A percentile compares a stretch with the other conserved stretches of the same genome.
Conservation (phyloP, 2,888 invertebrate species). For the Caenorhabditis afra region DNA sequence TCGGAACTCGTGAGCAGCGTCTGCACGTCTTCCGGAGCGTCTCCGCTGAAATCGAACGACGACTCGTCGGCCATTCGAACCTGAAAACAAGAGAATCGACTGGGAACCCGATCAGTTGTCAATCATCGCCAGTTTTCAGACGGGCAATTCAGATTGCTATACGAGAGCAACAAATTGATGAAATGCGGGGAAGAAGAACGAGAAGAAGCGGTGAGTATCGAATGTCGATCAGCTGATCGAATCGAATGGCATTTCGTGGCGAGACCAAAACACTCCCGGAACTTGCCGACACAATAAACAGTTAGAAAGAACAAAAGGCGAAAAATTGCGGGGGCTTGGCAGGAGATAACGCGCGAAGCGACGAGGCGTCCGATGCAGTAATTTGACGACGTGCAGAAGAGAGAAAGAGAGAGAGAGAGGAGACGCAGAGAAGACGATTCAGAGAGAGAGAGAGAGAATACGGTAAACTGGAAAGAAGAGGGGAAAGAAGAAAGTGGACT, state of each 20-base stretch:
- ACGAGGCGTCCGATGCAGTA: constrained; percentile 31
- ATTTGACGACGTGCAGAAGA: constrained; percentile 21
- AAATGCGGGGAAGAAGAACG: constrained; percentile 23
- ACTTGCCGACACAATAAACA: constrained; percentile 10
- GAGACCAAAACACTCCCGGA: constrained; percentile 8
- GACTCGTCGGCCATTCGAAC: constrained; percentile 44
- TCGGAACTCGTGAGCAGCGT: constrained; percentile 26
- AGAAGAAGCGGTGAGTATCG: too few relatives aligned
- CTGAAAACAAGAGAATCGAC: not conserved
- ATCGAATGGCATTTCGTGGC: not conserved
- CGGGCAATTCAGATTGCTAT: too few relatives aligned
- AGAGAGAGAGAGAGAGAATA: constrained; percentile 1
- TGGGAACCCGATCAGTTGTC: not conserved
- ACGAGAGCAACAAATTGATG: not conserved
- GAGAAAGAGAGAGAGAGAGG: not conserved
- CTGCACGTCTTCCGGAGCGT: constrained; percentile 31
- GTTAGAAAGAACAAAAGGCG: constrained; percentile 28
- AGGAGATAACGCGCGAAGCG: constrained; percentile 26
- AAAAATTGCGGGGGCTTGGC: constrained; percentile 30
- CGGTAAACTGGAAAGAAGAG: too few relatives aligned
- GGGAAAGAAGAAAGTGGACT: constrained; percentile 1
- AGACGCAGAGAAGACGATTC: constrained; percentile 14
- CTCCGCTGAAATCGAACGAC: constrained; percentile 55
- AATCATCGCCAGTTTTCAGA: not conserved
- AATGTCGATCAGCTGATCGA: constrained; percentile 42